These are phyloP conservation scores for Seira sanloemensis DNA, from an alignment of 2,888 invertebrate species.

Conservation along the genomic window DNA sequence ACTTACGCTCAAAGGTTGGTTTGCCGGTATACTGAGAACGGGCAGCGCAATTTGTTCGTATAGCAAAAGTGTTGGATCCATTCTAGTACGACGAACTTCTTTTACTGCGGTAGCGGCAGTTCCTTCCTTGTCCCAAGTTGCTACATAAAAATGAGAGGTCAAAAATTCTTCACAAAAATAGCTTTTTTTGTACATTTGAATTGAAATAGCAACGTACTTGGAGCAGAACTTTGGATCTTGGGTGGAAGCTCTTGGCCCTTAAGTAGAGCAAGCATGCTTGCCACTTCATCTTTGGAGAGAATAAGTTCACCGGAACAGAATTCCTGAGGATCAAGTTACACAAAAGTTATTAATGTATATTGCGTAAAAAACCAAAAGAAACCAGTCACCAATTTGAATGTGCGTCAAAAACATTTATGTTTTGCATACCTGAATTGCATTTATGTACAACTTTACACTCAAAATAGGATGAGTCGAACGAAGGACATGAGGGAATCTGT, in stretches of 20 bases:
- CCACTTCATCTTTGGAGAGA: slow-evolving; percentile 70
- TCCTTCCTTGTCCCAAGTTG: slow-evolving; percentile 73
- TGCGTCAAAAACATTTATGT: background rate
- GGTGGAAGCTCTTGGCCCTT: slow-evolving; percentile 70
- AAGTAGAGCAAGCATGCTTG: slow-evolving; percentile 68
- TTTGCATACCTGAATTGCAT: slow-evolving; percentile 69
- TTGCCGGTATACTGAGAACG: slow-evolving; percentile 69
- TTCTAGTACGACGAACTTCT: slow-evolving; percentile 71
- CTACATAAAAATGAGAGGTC: slow-evolving; percentile 35
- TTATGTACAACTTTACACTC: slow-evolving; percentile 69
- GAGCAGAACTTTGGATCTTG: slow-evolving; percentile 69
- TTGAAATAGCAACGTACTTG: slow-evolving; percentile 57
- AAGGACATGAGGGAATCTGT: slow-evolving; percentile 67
- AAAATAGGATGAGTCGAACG: slow-evolving; percentile 69
- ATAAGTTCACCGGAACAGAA: slow-evolving; percentile 70
- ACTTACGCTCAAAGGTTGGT: slow-evolving; percentile 68
- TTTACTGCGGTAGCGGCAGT: slow-evolving; percentile 66
- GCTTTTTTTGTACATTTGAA: background rate
- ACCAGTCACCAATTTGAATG: too few species aligned
- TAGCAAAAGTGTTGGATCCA: slow-evolving; percentile 72
- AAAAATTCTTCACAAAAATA: background rate
- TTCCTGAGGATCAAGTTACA: slow-evolving; percentile 59
- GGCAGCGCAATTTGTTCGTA: slow-evolving; percentile 72
- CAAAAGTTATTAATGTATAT: background rate
- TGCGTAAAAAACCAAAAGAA: too few species aligned